Evolutionary conservation across 2,888 invertebrate species (phyloP), one percentile per base, ranked within the genome.

Genomic region (Melolontha melolontha): DNA sequence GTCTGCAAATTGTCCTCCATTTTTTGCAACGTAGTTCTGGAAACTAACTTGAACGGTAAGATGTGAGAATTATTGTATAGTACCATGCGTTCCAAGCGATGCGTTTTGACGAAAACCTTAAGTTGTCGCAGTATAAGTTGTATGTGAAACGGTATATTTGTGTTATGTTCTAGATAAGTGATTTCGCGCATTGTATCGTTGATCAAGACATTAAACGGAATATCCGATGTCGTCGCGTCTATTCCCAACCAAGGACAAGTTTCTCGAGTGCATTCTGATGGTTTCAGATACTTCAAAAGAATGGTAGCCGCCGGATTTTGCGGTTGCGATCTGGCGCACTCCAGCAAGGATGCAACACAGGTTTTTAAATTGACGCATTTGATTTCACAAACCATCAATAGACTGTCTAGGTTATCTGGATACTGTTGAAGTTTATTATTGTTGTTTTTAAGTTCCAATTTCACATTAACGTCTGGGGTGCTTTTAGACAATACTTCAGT

Each of bases 241-340:
- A 70, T 87, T 87, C 70, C 93, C 87, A 81, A 95, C 95, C 57
- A 95, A 86, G 83, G 95, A 95, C 75, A 94, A 82, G 74, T 92
- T 91, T 49, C 16, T 10, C 8, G 5, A 5, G 47, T 34, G 34
- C 59, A 62, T 1, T 34, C 34, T 1, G 47, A 34, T 5, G 59
- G 47, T 7, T 29, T 1, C 8, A 62, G 5, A 7, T 14, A 47
- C 14, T 11, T 1, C 11, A 4, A 47, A 4, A 5, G 6, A 14
- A 10, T 14, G 1, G 34, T 12, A 16, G 12, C 47, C 8, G n/a
- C 34, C 14, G 22, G 47, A 34, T 10, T 29, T 8, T 34, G 34
- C 7, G 34, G 34, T 17, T 16, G 14, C 7, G 29, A 2, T 5
- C n/a, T 1, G 2, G 59, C 34, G 16, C 59, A 62, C 6, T 47